Percentiles rank a stretch among this genome's conserved stretches.
phyloP scores from a whole-genome alignment of 2,888 invertebrate species.

The Reticulitermes lucifugus region DNA sequence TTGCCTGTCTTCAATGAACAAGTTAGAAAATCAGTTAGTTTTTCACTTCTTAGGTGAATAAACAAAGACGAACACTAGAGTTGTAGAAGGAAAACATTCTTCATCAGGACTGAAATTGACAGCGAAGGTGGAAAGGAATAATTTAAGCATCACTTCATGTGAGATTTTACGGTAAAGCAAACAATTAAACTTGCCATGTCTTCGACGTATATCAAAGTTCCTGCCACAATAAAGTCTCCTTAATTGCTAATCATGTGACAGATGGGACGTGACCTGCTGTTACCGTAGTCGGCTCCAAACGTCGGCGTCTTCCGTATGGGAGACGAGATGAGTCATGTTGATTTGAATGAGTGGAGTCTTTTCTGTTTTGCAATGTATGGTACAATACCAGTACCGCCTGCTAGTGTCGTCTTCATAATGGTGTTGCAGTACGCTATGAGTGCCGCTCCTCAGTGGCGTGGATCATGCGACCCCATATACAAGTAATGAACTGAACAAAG shows the following conservation, averaged over 20 bases:
- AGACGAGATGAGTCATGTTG: neutral
- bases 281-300: neutral
- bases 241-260: neutral
- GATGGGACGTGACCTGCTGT: neutral
- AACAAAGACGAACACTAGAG: neutral
- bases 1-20: no score
- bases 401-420: constrained; percentile 5
- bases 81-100: neutral
- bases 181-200: neutral
- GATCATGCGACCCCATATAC: no score
- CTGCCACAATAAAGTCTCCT: neutral
- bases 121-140: neutral
- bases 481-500: no score
- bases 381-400: neutral
- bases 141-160: neutral
- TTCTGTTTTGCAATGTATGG: neutral
- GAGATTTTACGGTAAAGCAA: neutral
- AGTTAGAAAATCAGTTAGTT: no score
- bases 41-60: no score
- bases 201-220: neutral
- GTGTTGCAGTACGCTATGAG: neutral
- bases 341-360: constrained; percentile 12
- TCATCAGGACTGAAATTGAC: neutral
- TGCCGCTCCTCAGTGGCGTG: neutral
- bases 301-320: no score